phyloP scores from a whole-genome alignment of 1,140 invertebrate genomes.

The Trichogramma pretiosum region DNA sequence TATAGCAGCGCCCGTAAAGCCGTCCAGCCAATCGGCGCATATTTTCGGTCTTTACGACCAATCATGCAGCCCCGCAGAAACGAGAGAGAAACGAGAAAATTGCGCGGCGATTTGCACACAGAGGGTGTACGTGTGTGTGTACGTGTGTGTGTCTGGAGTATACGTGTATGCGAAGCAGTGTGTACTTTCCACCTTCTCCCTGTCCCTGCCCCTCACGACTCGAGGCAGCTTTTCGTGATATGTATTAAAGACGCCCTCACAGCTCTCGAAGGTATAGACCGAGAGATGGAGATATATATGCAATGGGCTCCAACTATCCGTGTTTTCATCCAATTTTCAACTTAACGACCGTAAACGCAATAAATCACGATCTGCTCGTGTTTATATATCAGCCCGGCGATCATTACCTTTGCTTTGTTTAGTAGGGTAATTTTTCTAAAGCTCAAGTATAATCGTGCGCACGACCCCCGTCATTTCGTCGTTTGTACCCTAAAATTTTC shows the following conservation, averaged over 20 bases:
- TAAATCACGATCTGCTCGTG: too few species aligned
- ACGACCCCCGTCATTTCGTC: conserved; percentile 1
- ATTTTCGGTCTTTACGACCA: conserved; percentile 44
- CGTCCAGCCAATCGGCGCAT: conserved; percentile 34
- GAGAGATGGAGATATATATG: background rate
- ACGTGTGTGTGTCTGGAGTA: too few species aligned
- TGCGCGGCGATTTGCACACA: conserved; percentile 31
- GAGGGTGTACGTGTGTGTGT: too few species aligned
- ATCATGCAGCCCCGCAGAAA: too few species aligned
- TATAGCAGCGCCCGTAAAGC: conserved; percentile 31
- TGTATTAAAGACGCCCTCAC: conserved; percentile 1
- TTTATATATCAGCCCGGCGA: conserved; percentile 1
- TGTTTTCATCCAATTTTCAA: conserved; percentile 14
- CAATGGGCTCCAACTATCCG: background rate
- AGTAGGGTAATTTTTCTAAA: too few species aligned
- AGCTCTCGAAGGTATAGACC: background rate
- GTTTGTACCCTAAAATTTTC: conserved; percentile 25
- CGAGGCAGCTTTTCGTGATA: conserved; percentile 2
- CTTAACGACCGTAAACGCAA: conserved; percentile 17
- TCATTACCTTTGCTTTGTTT: background rate
- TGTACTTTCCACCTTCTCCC: background rate
- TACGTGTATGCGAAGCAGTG: too few species aligned
- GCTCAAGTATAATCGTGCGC: background rate
- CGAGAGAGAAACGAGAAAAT: conserved; percentile 35
- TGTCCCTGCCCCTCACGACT: background rate